Percentiles rank a stretch among this genome's conserved stretches.
Evolutionary conservation across 2,888 invertebrate genomes (phyloP).

Genomic region (Oegoconia quadripuncta): DNA sequence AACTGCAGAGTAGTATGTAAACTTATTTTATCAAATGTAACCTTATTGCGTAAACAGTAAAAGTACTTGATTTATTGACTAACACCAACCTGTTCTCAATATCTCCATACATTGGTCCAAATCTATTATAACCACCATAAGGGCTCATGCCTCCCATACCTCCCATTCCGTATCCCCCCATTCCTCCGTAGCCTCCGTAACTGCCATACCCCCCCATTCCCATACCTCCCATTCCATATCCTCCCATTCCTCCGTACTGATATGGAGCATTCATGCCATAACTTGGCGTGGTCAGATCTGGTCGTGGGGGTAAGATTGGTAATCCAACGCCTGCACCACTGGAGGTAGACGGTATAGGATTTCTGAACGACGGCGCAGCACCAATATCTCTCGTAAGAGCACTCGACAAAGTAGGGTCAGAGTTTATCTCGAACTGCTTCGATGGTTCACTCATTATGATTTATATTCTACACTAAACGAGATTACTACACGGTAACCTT

Average conservation of each 20-base stretch:
- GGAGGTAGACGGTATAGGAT: conserved; percentile 47
- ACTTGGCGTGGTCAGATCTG: conserved; percentile 42
- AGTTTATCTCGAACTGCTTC: conserved; percentile 44
- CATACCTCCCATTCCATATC: conserved; percentile 26
- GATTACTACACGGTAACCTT: conserved; percentile 26
- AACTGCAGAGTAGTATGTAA: no score
- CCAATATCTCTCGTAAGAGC: conserved; percentile 29
- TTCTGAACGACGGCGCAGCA: conserved; percentile 41
- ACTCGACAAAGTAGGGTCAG: conserved; percentile 47
- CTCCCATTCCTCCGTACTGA: conserved; percentile 23
- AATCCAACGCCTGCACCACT: conserved; percentile 27
- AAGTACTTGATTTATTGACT: no score
- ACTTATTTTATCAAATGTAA: not conserved
- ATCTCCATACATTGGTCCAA: conserved; percentile 74
- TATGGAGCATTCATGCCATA: conserved; percentile 39
- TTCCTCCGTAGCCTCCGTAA: conserved; percentile 21
- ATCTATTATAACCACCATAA: conserved; percentile 65
- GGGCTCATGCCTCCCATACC: conserved; percentile 44
- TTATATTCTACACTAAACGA: conserved; percentile 16
- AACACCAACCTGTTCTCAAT: conserved; percentile 81
- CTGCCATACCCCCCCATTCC: conserved; percentile 30
- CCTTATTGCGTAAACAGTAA: no score
- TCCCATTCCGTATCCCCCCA: conserved; percentile 23
- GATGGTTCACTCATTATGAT: conserved; percentile 52
- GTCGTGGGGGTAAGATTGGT: conserved; percentile 56